A percentile compares a stretch with the other conserved stretches of the same genome.
phyloP scores from a whole-genome alignment of 2,113 vertebrate species.

The Amblyornis subalaris region DNA sequence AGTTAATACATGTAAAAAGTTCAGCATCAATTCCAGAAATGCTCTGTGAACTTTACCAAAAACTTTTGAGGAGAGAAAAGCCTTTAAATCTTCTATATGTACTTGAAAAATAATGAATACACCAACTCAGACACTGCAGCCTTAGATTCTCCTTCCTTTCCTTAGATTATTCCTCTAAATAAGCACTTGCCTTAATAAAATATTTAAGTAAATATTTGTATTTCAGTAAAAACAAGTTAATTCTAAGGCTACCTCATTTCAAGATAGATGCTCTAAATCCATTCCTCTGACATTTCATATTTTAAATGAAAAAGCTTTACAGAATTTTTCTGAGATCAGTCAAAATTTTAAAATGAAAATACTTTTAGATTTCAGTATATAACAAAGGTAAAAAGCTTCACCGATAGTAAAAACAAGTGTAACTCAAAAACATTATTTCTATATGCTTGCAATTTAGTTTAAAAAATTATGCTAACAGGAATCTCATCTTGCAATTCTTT shows the following conservation, averaged over 20 bases:
- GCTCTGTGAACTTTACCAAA: background rate
- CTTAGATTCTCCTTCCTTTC: no score
- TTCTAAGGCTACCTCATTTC: background rate
- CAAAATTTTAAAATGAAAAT: background rate
- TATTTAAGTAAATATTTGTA: background rate
- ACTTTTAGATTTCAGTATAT: background rate
- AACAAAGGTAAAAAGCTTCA: background rate
- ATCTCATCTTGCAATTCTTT: background rate
- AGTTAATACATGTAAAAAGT: background rate
- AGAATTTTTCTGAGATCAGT: background rate
- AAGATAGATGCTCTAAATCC: background rate
- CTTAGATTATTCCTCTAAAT: background rate
- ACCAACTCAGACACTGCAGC: background rate
- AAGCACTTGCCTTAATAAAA: background rate
- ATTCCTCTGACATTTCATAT: background rate
- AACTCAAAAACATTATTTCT: background rate
- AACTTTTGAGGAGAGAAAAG: background rate
- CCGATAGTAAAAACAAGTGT: fast-evolving
- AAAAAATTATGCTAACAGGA: background rate
- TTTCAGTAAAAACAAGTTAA: background rate
- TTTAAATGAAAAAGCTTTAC: background rate
- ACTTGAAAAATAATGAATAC: background rate
- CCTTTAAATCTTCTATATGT: background rate
- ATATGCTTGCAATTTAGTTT: background rate
- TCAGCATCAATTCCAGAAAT: background rate